Evolutionary conservation across 2,888 invertebrate genomes (phyloP).

Genomic region (Danaus chrysippus): DNA sequence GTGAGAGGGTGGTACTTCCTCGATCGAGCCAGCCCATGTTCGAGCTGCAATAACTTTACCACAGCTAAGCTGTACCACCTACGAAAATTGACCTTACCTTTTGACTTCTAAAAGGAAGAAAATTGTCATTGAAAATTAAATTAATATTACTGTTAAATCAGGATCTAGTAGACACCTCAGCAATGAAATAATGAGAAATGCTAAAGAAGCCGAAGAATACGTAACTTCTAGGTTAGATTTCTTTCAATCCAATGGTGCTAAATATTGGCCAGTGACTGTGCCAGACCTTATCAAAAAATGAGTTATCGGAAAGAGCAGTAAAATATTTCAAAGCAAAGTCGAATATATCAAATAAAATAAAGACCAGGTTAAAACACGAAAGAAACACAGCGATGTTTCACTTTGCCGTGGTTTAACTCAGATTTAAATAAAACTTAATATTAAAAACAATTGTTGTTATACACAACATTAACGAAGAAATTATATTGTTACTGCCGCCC

Average conservation of each 20-base stretch:
- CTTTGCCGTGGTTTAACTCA: constrained; percentile 12
- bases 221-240: neutral
- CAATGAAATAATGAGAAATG: too few relatives aligned
- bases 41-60: too few relatives aligned
- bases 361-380: constrained; percentile 12
- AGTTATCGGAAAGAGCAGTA: constrained; percentile 6
- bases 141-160: too few relatives aligned
- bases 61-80: too few relatives aligned
- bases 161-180: too few relatives aligned
- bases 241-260: constrained; percentile 4
- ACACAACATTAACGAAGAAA: constrained; percentile 14
- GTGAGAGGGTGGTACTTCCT: too few relatives aligned
- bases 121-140: too few relatives aligned
- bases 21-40: too few relatives aligned
- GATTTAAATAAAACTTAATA: constrained; percentile 14
- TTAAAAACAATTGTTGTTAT: constrained; percentile 17
- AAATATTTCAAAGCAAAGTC: constrained; percentile 10
- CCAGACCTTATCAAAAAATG: constrained; percentile 5
- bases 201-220: too few relatives aligned
- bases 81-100: too few relatives aligned
- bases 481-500: too few relatives aligned
- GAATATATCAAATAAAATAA: neutral
- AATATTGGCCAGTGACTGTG: constrained; percentile 5
- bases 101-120: too few relatives aligned
- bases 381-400: constrained; percentile 10